These are phyloP conservation scores for Ascidia mentula DNA, from an alignment of 23 tunicate species.

Conservation along the genomic window DNA sequence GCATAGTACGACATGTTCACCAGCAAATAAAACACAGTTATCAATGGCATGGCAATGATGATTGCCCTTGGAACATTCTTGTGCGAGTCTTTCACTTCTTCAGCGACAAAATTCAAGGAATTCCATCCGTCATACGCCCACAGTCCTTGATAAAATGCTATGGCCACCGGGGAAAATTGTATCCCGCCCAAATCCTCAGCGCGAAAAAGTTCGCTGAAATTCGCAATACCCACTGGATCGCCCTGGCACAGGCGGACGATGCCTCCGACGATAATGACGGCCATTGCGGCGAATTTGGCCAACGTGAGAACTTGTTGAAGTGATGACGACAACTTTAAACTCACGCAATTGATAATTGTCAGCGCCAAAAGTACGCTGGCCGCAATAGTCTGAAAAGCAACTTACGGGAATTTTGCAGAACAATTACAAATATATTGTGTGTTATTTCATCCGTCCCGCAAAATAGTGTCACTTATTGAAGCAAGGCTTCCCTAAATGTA, in stretches of 20 bases:
- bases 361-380: slow-evolving; percentile 13
- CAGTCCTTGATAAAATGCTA: slow-evolving; percentile 78
- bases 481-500: background rate
- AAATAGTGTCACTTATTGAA: background rate
- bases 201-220: slow-evolving; percentile 49
- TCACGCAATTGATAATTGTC: slow-evolving; percentile 27
- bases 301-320: slow-evolving; percentile 35
- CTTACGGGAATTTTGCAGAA: too few relatives aligned
- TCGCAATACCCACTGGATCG: slow-evolving; percentile 37
- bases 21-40: slow-evolving; percentile 58
- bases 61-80: slow-evolving; percentile 61
- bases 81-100: slow-evolving; percentile 68
- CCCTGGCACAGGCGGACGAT: slow-evolving; percentile 41
- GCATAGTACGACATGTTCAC: slow-evolving; percentile 72
- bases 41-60: slow-evolving; percentile 53
- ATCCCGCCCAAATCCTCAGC: slow-evolving; percentile 39
- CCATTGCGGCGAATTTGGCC: slow-evolving; percentile 69
- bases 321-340: slow-evolving; percentile 46
- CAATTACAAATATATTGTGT: background rate
- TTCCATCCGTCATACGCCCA: slow-evolving; percentile 84
- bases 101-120: slow-evolving; percentile 42
- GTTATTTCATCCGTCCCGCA: background rate
- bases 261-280: slow-evolving; percentile 65
- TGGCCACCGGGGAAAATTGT: slow-evolving; percentile 50
- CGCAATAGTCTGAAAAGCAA: background rate